These are phyloP conservation scores for Therioaphis trifolii DNA, from an alignment of 2,888 invertebrate species.

Conservation along the genomic window DNA sequence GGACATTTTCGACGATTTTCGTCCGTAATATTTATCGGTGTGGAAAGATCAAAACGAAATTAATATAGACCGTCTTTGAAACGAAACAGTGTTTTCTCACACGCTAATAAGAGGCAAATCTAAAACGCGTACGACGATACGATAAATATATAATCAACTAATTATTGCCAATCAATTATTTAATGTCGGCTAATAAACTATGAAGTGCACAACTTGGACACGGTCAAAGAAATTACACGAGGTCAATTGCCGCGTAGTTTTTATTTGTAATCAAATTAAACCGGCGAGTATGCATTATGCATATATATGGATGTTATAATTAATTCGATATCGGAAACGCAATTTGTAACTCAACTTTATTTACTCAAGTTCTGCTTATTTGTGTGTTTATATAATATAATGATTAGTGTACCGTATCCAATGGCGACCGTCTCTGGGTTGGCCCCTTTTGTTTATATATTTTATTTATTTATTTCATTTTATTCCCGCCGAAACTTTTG, in stretches of 20 bases:
- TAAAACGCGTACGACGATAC: no score
- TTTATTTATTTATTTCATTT: conserved; percentile 29
- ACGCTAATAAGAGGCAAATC: no score
- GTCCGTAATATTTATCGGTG: no score
- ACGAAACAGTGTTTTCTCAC: no score
- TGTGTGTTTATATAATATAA: conserved; percentile 16
- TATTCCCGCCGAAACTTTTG: conserved; percentile 44
- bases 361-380: conserved; percentile 7
- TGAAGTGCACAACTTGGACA: neutral
- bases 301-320: neutral
- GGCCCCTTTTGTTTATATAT: conserved; percentile 37
- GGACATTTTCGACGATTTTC: no score
- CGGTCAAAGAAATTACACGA: neutral
- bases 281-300: neutral
- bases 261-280: neutral
- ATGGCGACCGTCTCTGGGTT: conserved; percentile 18
- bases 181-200: neutral
- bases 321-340: neutral
- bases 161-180: no score
- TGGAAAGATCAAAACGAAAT: no score
- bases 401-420: conserved; percentile 34
- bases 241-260: neutral
- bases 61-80: no score
- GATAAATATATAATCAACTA: no score
- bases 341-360: neutral